These are phyloP conservation scores for Myotis daubentonii DNA, from an alignment of 2,797 vertebrate species.

Conservation along the genomic window DNA sequence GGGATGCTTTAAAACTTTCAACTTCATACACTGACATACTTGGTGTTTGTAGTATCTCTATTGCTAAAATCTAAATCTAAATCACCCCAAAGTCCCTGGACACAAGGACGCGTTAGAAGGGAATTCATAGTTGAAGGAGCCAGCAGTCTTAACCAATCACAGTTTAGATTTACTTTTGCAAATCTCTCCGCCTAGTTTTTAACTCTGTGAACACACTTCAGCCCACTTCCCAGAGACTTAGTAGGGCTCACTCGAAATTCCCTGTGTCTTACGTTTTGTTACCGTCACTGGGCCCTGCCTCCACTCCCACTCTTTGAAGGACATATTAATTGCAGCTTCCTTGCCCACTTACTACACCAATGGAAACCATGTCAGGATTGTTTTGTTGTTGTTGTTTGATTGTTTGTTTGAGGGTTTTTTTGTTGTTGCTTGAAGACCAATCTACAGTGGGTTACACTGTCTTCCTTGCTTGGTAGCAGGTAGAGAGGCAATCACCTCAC, in stretches of 20 bases:
- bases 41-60: not conserved
- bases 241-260: not conserved
- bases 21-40: not conserved
- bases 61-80: not conserved
- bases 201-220: not conserved
- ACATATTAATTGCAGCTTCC: not conserved
- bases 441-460: not conserved
- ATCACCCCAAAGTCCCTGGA: not conserved
- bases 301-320: not conserved
- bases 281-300: not conserved
- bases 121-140: not conserved
- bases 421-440: not conserved
- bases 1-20: constrained; percentile 13
- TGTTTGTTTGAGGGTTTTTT: too few species aligned
- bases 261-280: not conserved
- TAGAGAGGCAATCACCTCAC: not conserved
- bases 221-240: not conserved
- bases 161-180: not conserved
- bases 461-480: not conserved
- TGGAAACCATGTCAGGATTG: not conserved
- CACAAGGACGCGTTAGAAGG: not conserved
- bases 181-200: not conserved
- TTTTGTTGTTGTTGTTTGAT: not conserved
- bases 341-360: not conserved
- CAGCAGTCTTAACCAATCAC: not conserved